These are phyloP conservation scores for Caenorhabditis panamensis DNA, from an alignment of 2,888 invertebrate genomes.

Conservation along the genomic window DNA sequence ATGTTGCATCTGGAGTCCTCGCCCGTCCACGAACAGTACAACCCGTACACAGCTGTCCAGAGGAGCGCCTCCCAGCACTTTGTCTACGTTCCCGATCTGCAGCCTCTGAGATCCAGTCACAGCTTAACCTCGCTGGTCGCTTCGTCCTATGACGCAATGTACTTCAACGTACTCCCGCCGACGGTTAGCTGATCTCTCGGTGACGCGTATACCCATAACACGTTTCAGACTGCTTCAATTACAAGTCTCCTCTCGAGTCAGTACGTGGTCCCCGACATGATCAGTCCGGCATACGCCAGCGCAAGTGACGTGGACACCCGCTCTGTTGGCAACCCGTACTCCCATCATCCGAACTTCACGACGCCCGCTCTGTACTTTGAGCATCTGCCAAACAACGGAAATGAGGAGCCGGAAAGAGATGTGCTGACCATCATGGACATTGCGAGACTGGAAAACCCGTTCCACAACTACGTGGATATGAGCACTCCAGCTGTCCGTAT, in stretches of 20 bases:
- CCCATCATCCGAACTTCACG: slow-evolving; percentile 47
- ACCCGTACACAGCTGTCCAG: slow-evolving; percentile 47
- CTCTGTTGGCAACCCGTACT: slow-evolving; percentile 54
- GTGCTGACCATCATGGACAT: slow-evolving; percentile 45
- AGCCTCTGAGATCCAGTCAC: too few relatives aligned
- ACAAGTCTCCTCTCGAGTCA: slow-evolving; percentile 30
- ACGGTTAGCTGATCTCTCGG: too few relatives aligned
- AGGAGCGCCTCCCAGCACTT: slow-evolving; percentile 38
- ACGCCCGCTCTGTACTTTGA: slow-evolving; percentile 52
- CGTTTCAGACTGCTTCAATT: too few relatives aligned
- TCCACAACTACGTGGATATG: background rate
- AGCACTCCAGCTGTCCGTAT: slow-evolving; percentile 4
- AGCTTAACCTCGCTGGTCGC: slow-evolving; percentile 3
- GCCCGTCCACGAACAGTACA: slow-evolving; percentile 25
- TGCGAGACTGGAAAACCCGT: slow-evolving; percentile 30
- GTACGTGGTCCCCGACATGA: background rate
- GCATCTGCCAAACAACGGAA: background rate
- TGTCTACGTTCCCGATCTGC: slow-evolving; percentile 16
- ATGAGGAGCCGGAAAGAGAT: background rate
- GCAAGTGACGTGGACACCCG: slow-evolving; percentile 29
- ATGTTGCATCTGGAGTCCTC: background rate
- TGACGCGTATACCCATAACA: too few relatives aligned
- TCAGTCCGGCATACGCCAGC: too few relatives aligned
- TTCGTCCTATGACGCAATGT: slow-evolving; percentile 32
- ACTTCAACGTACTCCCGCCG: slow-evolving; percentile 1